Percentiles rank a stretch among this genome's conserved stretches.
Evolutionary conservation across 2,888 invertebrate species (phyloP).

Genomic region (Crossocerus cetratus): DNA sequence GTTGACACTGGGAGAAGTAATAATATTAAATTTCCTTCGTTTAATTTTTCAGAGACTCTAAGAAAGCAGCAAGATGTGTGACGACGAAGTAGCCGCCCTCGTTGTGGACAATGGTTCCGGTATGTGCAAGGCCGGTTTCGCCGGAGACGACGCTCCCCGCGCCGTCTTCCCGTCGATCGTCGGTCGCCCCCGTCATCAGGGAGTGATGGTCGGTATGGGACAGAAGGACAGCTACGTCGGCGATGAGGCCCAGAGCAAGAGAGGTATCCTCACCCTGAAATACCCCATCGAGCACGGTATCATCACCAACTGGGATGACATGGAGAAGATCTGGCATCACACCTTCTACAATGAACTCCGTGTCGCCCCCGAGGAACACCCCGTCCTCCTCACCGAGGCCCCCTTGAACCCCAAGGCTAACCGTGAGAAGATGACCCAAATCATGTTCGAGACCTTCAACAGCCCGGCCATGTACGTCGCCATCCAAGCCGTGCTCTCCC

Average conservation of each 20-base stretch:
- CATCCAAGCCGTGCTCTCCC: slow-evolving; percentile 89
- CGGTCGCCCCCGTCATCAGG: slow-evolving; percentile 87
- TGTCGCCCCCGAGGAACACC: slow-evolving; percentile 96
- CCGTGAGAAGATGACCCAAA: slow-evolving; percentile 96
- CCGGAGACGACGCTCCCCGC: slow-evolving; percentile 5
- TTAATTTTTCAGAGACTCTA: slow-evolving; percentile 57
- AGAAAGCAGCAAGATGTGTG: slow-evolving; percentile 86
- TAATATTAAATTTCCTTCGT: background rate
- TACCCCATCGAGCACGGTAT: slow-evolving; percentile 3
- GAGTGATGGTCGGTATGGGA: slow-evolving; percentile 3
- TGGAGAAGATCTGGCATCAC: slow-evolving; percentile 99
- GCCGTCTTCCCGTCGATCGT: slow-evolving; percentile 82
- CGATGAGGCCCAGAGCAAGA: background rate
- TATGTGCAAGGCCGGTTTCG: slow-evolving; percentile 3
- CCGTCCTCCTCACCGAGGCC: slow-evolving; percentile 94
- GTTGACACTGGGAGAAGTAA: slow-evolving; percentile 88
- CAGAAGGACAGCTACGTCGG: slow-evolving; percentile 4
- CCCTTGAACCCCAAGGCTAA: slow-evolving; percentile 97
- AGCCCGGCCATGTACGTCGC: slow-evolving; percentile 95
- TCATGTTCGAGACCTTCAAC: slow-evolving; percentile 95
- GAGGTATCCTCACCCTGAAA: slow-evolving; percentile 5
- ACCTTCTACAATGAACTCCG: slow-evolving; percentile 95
- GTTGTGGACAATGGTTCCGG: slow-evolving; percentile 2
- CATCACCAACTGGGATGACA: slow-evolving; percentile 97
- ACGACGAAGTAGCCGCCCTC: slow-evolving; percentile 4